phyloP scores from a whole-genome alignment of 2,113 vertebrate species.

The Malurus elegans region DNA sequence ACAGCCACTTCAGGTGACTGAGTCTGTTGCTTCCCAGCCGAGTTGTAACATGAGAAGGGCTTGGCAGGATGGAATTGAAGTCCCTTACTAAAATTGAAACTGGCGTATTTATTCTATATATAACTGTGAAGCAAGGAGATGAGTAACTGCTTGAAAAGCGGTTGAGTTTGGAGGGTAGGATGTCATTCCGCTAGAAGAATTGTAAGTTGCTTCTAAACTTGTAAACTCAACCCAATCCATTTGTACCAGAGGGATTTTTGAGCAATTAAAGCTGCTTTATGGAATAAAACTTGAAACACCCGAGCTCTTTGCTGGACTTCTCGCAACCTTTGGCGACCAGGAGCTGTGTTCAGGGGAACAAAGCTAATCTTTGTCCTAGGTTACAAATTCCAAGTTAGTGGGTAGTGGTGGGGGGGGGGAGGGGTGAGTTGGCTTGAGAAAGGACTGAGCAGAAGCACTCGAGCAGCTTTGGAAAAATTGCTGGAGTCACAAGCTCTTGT shows the following conservation, averaged over 20 bases:
- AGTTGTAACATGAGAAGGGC: background rate
- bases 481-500: background rate
- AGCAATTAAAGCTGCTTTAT: background rate
- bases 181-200: background rate
- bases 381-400: background rate
- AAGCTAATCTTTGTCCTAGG: conserved; percentile 43
- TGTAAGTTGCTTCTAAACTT: background rate
- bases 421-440: background rate
- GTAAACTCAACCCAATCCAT: background rate
- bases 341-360: conserved; percentile 1
- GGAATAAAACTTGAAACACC: background rate
- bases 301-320: background rate
- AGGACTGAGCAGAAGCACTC: background rate
- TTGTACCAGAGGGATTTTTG: background rate
- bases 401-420: background rate
- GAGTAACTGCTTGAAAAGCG: background rate
- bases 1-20: background rate
- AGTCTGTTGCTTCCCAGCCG: background rate
- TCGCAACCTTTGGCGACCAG: background rate
- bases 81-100: conserved; percentile 29
- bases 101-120: background rate
- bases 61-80: background rate
- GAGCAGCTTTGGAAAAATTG: background rate
- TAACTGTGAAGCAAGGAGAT: background rate
- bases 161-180: background rate